Evolutionary conservation across 2,797 vertebrate genomes (phyloP).

Genomic region (Heterohyrax brucei): DNA sequence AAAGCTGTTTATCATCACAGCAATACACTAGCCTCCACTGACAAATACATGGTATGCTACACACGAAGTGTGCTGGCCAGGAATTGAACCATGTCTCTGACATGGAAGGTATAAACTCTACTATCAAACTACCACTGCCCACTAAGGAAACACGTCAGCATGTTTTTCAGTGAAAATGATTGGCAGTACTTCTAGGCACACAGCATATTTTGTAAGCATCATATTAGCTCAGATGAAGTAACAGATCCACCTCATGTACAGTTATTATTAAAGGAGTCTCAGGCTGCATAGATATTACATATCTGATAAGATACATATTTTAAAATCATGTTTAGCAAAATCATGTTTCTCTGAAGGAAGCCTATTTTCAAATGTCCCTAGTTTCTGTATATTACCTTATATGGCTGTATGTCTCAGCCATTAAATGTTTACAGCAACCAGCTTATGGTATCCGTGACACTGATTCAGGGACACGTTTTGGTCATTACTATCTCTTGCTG

Average conservation of each 20-base stretch:
- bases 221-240: constrained; percentile 56
- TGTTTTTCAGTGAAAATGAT: background rate
- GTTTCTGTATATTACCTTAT: constrained; percentile 67
- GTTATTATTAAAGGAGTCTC: constrained; percentile 23
- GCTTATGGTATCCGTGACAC: constrained; percentile 83
- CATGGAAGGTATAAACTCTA: background rate
- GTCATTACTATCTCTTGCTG: constrained; percentile 88
- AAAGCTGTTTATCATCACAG: background rate
- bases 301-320: constrained; percentile 37
- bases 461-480: constrained; percentile 86
- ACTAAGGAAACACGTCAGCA: background rate
- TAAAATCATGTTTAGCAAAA: constrained; percentile 53
- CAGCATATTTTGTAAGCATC: constrained; percentile 46
- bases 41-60: background rate
- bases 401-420: constrained; percentile 63
- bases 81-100: background rate
- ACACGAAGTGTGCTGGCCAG: background rate
- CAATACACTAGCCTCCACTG: background rate
- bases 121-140: background rate
- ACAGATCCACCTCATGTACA: background rate
- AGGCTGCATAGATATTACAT: background rate
- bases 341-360: constrained; percentile 62
- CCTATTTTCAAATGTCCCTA: constrained; percentile 72
- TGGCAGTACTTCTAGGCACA: background rate
- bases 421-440: constrained; percentile 78